phyloP scores from a whole-genome alignment of 2,888 invertebrate genomes.

The Hermaeophaga mercurialis region DNA sequence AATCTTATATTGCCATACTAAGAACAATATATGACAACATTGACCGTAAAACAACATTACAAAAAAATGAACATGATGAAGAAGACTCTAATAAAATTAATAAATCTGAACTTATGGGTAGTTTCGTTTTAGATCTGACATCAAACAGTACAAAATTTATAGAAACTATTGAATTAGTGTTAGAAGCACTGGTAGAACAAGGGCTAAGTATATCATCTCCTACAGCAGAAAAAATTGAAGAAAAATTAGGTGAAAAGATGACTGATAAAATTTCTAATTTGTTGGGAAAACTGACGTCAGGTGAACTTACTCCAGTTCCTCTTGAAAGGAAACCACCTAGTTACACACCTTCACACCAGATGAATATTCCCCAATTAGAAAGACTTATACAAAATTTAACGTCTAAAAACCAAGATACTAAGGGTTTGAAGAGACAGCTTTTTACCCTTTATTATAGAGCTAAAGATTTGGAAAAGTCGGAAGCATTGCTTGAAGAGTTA shows the following conservation, averaged over 20 bases:
- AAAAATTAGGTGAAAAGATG: conserved; percentile 68
- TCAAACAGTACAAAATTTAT: conserved; percentile 57
- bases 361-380: conserved; percentile 64
- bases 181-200: conserved; percentile 64
- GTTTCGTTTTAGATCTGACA: conserved; percentile 62
- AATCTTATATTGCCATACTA: conserved; percentile 67
- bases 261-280: conserved; percentile 67
- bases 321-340: conserved; percentile 52
- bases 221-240: conserved; percentile 67
- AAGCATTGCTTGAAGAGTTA: conserved; percentile 64
- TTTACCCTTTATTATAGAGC: conserved; percentile 67
- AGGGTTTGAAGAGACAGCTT: conserved; percentile 67
- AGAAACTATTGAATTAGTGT: conserved; percentile 59
- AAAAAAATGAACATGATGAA: conserved; percentile 44
- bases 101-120: conserved; percentile 61
- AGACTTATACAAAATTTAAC: conserved; percentile 62
- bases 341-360: conserved; percentile 55
- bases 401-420: conserved; percentile 63
- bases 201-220: conserved; percentile 69
- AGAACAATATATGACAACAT: conserved; percentile 61
- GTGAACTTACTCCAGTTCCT: conserved; percentile 63
- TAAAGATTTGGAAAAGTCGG: conserved; percentile 67
- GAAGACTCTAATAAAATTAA: conserved; percentile 38
- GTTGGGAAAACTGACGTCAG: conserved; percentile 68
- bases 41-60: conserved; percentile 42